These are phyloP conservation scores for Caiman crocodilus DNA, from an alignment of 2,797 vertebrate species.

Conservation along the genomic window DNA sequence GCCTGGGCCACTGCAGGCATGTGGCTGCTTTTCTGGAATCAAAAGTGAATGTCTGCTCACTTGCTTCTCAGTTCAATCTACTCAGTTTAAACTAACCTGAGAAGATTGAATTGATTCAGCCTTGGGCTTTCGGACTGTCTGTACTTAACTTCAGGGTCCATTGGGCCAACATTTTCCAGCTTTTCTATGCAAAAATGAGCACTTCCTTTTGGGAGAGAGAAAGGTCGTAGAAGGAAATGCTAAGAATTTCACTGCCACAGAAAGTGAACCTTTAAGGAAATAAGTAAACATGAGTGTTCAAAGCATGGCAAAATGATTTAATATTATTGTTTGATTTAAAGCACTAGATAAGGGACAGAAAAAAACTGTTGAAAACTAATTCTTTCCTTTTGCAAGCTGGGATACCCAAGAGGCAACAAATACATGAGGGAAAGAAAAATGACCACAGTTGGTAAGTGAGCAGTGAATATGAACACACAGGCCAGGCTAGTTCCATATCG, in stretches of 20 bases:
- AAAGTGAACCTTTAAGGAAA: not conserved
- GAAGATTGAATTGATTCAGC: too few relatives aligned
- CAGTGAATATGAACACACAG: not conserved
- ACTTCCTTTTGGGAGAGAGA: too few relatives aligned
- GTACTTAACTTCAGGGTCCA: not conserved
- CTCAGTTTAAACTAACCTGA: too few relatives aligned
- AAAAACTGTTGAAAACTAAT: not conserved
- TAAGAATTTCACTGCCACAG: not conserved
- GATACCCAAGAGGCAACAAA: not conserved
- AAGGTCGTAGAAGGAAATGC: too few relatives aligned
- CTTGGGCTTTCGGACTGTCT: not conserved
- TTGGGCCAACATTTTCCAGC: not conserved
- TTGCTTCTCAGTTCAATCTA: too few relatives aligned
- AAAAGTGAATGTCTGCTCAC: too few relatives aligned
- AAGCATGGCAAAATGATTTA: not conserved
- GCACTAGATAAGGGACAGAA: not conserved
- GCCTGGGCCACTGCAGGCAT: too few relatives aligned
- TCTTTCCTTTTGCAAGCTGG: not conserved
- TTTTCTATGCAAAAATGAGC: not conserved
- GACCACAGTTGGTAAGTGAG: not conserved
- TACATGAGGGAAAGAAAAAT: not conserved
- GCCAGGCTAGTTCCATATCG: too few relatives aligned
- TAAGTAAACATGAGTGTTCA: not conserved
- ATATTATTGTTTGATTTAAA: not conserved
- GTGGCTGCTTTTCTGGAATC: too few relatives aligned